These are phyloP conservation scores for Leucoraja ocellata DNA, from an alignment of 2,797 vertebrate genomes.

Conservation along the genomic window DNA sequence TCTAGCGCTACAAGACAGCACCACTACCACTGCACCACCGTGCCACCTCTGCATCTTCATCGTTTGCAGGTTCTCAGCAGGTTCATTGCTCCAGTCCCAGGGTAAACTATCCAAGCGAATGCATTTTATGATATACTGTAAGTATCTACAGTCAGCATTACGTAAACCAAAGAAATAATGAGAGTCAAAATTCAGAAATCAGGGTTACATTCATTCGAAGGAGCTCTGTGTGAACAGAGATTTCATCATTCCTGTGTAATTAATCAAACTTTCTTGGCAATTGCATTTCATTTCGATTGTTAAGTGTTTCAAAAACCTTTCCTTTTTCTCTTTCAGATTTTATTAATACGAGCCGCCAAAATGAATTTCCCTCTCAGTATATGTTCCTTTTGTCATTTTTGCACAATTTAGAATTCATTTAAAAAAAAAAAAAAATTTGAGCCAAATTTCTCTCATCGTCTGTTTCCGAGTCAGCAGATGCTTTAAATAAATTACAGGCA, in stretches of 20 bases:
- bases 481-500: constrained; percentile 10
- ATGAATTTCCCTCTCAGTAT: background rate
- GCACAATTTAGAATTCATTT: background rate
- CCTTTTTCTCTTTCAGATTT: background rate
- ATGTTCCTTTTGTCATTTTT: background rate
- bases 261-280: background rate
- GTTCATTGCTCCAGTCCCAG: background rate
- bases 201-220: background rate
- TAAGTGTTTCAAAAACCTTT: constrained; percentile 5
- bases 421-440: background rate
- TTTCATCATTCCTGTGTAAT: background rate
- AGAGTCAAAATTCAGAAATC: no score
- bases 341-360: background rate
- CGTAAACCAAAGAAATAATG: background rate
- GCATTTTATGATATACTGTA: background rate
- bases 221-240: background rate
- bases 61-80: background rate
- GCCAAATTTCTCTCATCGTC: background rate
- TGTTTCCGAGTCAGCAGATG: background rate
- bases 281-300: constrained; percentile 14
- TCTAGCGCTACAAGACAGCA: no score
- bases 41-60: no score
- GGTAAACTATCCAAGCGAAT: background rate
- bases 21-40: no score
- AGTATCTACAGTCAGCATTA: background rate